Conservation (phyloP, 2,797 vertebrate genomes). For the Bufotes viridis region DNA sequence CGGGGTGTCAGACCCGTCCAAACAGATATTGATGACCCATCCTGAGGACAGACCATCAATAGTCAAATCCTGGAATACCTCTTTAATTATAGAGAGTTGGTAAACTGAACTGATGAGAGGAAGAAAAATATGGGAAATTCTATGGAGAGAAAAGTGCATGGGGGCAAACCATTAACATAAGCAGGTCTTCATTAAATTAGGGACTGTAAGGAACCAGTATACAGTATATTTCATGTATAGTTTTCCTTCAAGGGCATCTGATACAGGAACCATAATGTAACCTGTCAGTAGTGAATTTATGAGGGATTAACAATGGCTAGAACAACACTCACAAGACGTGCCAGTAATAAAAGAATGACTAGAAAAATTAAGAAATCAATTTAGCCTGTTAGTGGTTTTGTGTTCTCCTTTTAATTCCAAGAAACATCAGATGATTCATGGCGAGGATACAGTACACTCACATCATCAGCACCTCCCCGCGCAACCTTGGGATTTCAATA, state of each 20-base stretch:
- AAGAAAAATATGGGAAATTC: neutral
- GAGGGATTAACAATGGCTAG: neutral
- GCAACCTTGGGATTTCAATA: conserved; percentile 43
- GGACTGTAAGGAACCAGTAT: neutral
- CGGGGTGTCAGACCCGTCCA: too few species aligned
- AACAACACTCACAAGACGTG: neutral
- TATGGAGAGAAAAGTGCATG: neutral
- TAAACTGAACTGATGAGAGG: neutral
- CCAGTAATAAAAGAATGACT: conserved; percentile 20
- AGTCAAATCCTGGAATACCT: neutral
- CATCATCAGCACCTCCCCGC: neutral
- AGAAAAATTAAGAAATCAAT: conserved; percentile 42
- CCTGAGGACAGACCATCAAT: too few species aligned
- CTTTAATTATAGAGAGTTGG: neutral
- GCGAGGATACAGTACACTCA: conserved; percentile 7
- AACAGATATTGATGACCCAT: too few species aligned
- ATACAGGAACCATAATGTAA: neutral
- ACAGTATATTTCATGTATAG: neutral
- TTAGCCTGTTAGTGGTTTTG: conserved; percentile 27
- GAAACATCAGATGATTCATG: conserved; percentile 26
- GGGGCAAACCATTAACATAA: neutral
- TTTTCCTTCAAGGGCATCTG: conserved; percentile 26
- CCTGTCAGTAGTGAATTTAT: conserved; percentile 21
- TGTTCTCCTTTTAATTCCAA: conserved; percentile 24
- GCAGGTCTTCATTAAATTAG: neutral